Evolutionary conservation across 2,888 invertebrate genomes (phyloP), one percentile per base, ranked within the genome.

Genomic region (Neoaliturus tenellus): DNA sequence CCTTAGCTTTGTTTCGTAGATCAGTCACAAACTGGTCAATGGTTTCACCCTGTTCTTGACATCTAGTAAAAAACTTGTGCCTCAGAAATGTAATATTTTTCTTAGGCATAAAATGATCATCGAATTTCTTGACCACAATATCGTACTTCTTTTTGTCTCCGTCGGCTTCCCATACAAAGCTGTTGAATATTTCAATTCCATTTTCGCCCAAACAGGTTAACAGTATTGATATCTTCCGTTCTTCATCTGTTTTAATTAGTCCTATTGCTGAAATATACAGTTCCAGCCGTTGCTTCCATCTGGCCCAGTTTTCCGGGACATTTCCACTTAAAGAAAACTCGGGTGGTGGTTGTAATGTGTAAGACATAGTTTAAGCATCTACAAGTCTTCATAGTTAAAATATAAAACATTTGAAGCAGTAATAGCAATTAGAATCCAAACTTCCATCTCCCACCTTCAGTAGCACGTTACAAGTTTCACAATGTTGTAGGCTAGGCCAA

Each of bases 31-130:
- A 87, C 44, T 85, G 86, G 48, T 86, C 84, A 33, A 87, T 85
- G 8, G 83, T 33, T 81, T 87, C 86, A 33, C 83, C 83, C 28
- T 83, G 71, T 14, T 84, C 82, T 85, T 88, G 87, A n/a, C 67
- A 69, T 67, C 81, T 85, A 82, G 87, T 84, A 41, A 88, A 87
- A 86, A 88, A 87, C 83, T 82, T 85, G 67, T 87, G 86, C 58
- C 86, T 85, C 83, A 86, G 85, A 62, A 86, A 85, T 1, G 86
- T 86, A 1, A 87, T 58, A 80, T 87, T 88, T 75, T 71, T 85
- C 55, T 86, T 86, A 6, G 88, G 87, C 14, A 85, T 35, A 62
- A 87, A 87, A 58, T 87, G 84, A 1, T 85, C 78, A 81, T 87
- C 78, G 83, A 88, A 88, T 62, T 82, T 86, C 20, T 85, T 71